A percentile compares a stretch with the other conserved stretches of the same genome.
phyloP scores from a whole-genome alignment of 2,888 invertebrate genomes.

The Drosophila recens region DNA sequence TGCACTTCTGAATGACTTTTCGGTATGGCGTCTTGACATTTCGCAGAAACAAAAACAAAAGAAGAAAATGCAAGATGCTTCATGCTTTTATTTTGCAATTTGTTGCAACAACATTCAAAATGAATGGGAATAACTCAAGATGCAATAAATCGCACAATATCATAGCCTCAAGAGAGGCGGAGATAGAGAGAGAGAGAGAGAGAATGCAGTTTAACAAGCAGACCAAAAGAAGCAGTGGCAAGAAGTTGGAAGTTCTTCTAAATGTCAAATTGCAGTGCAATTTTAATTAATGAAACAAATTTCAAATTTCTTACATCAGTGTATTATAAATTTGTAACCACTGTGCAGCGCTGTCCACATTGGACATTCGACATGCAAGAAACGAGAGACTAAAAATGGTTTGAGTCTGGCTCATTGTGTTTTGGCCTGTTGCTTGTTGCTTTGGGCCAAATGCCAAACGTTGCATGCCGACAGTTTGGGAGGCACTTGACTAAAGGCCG shows the following conservation, averaged over 20 bases:
- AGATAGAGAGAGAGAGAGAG: neutral
- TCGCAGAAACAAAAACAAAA: constrained; percentile 60
- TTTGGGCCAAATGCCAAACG: constrained; percentile 62
- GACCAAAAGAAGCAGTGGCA: constrained; percentile 15
- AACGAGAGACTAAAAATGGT: constrained; percentile 42
- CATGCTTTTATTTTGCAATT: constrained; percentile 75
- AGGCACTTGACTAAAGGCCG: constrained; percentile 61
- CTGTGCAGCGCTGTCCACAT: constrained; percentile 42
- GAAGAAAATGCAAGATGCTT: constrained; percentile 36
- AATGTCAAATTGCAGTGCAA: constrained; percentile 62
- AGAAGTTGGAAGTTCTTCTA: constrained; percentile 43
- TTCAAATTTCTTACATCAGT: too few relatives aligned
- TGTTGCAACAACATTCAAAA: constrained; percentile 59
- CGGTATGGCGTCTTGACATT: constrained; percentile 68
- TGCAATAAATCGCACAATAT: constrained; percentile 23
- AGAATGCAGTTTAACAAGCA: constrained; percentile 6
- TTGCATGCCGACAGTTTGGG: constrained; percentile 62
- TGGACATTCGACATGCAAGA: constrained; percentile 42
- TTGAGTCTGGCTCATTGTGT: constrained; percentile 47
- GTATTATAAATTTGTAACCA: constrained; percentile 13
- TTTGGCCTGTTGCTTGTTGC: constrained; percentile 17
- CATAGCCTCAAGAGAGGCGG: constrained; percentile 21
- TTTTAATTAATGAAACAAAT: neutral
- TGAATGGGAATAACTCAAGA: constrained; percentile 40
- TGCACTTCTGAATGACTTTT: constrained; percentile 69